Base-by-base conservation (phyloP, 2,113 vertebrate species). In the Leptocoma aspasia region DNA sequence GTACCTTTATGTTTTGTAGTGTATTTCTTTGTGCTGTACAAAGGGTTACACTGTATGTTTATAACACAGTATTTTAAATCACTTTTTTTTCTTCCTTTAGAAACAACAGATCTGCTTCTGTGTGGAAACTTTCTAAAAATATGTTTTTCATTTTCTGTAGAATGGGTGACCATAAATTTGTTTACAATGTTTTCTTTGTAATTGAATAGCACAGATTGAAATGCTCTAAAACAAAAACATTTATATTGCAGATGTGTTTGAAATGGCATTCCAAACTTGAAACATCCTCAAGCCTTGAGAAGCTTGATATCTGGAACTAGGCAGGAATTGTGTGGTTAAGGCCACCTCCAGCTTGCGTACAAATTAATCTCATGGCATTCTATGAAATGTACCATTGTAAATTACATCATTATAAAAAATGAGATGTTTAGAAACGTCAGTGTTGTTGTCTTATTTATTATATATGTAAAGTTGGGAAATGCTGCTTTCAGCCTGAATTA, bases 171-270 rank as follows among this genome's bases (percentile, higher is more conserved):
- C 86, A 82, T 95, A 93, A 93, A 95, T 84, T 75, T 94, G 85
- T 95, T 86, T 95, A 82, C 9, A 2, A 76, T 90, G 70, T 94
- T 91, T 96, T 95, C 82, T 94, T 93, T 93, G 80, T 94, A 91
- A 91, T 77, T 92, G 82, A 96, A 89, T 86, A 96, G 57, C 53
- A 73, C 91, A 95, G 82, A 85, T 39, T 94, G 95, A 96, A 90
- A 59, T 86, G 39, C 80, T 95, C 78, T 86, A 64, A 88, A 96
- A 42, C 71, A 94, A 90, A 77, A 70, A 79, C 54, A 72, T 79
- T 71, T 94, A 95, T 41, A 72, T 50, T 88, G 87, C 86, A 95
- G 84, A 84, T 88, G 75, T 60, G 78, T 89, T 89, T 89, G 85
- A 94, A 96, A 77, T 82, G 78, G 70, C 75, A 82, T 95, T 93